Evolutionary conservation across 2,888 invertebrate species (phyloP).

Genomic region (Asteroscopus sphinx): DNA sequence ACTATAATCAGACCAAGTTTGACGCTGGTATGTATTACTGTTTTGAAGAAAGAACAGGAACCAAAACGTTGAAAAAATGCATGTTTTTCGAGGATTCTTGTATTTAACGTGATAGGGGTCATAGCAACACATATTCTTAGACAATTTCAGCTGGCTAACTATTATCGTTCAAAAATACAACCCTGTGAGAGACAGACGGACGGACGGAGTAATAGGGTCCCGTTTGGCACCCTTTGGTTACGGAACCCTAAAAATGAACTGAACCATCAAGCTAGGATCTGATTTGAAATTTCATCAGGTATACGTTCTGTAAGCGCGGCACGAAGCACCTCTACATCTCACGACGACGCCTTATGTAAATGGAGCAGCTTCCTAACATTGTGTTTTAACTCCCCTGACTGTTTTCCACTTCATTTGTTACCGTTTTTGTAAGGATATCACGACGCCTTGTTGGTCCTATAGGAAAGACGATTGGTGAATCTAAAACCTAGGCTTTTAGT

Average conservation of each 20-base stretch:
- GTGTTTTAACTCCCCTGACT: slow-evolving; percentile 61
- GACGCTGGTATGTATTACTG: too few species aligned
- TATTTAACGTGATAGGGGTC: too few species aligned
- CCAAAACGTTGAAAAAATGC: too few species aligned
- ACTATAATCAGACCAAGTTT: too few species aligned
- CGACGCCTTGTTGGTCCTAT: slow-evolving; percentile 13
- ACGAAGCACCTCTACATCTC: slow-evolving; percentile 66
- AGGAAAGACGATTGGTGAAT: neutral
- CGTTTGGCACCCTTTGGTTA: too few species aligned
- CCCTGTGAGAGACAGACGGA: too few species aligned
- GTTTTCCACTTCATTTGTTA: slow-evolving; percentile 63
- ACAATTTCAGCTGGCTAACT: too few species aligned
- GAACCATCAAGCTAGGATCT: slow-evolving; percentile 37
- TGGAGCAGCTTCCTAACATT: slow-evolving; percentile 61
- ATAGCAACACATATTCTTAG: too few species aligned
- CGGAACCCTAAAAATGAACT: slow-evolving; percentile 35
- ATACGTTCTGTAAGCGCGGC: slow-evolving; percentile 59
- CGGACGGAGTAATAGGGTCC: too few species aligned
- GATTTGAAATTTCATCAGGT: slow-evolving; percentile 72
- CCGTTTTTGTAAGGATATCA: slow-evolving; percentile 38
- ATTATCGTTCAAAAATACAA: too few species aligned
- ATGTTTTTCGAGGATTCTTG: too few species aligned
- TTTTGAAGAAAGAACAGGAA: too few species aligned
- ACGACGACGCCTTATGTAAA: slow-evolving; percentile 67
- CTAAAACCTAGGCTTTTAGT: neutral